A percentile compares a stretch with the other conserved stretches of the same genome.
These are phyloP conservation scores for Gonatopus flavifemur DNA, from an alignment of 1,140 invertebrate species.

Conservation along the genomic window DNA sequence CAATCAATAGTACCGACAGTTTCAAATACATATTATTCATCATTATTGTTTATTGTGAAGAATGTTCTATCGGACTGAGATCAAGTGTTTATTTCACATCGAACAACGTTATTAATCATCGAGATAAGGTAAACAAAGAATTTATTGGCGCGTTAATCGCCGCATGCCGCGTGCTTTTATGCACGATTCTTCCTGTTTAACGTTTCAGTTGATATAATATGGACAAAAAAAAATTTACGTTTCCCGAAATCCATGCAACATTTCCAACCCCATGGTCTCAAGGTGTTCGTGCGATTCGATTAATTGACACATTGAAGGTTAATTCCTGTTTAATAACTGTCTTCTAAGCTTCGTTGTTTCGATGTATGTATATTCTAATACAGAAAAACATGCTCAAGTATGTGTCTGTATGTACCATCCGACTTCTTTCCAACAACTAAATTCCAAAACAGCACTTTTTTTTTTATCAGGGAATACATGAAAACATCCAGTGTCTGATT, in stretches of 20 bases:
- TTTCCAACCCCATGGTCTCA: neutral
- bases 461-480: too few species aligned
- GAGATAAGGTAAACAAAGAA: constrained; percentile 28
- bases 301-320: constrained; percentile 10
- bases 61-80: neutral
- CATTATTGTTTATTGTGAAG: constrained; percentile 7
- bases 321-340: neutral
- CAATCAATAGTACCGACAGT: constrained; percentile 17
- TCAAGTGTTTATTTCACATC: neutral
- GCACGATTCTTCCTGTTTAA: constrained; percentile 1
- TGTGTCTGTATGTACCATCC: too few species aligned
- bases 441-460: too few species aligned
- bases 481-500: too few species aligned
- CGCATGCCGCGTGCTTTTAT: constrained; percentile 12
- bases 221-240: neutral
- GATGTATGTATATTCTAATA: too few species aligned
- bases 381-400: too few species aligned
- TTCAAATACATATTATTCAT: neutral
- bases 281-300: neutral
- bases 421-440: too few species aligned
- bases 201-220: neutral
- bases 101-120: constrained; percentile 10
- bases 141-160: constrained; percentile 16
- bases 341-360: too few species aligned
- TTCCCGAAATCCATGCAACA: too few species aligned